phyloP scores from a whole-genome alignment of 2,113 vertebrate species.

The Rousettus leschenaultii region DNA sequence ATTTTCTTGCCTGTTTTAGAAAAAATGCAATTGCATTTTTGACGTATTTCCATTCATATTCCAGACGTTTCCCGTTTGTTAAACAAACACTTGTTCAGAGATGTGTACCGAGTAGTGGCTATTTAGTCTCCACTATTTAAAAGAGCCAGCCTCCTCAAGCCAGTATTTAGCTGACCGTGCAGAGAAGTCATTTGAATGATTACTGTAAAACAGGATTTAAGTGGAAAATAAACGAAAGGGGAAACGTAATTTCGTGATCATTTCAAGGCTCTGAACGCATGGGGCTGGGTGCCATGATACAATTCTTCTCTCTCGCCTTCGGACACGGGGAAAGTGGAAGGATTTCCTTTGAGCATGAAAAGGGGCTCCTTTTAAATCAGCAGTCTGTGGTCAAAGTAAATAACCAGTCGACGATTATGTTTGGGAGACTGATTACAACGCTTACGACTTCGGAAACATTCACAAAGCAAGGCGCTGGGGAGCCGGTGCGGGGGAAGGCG shows the following conservation, averaged over 20 bases:
- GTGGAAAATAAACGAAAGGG: slow-evolving; percentile 48
- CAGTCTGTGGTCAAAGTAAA: slow-evolving; percentile 51
- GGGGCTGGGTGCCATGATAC: neutral
- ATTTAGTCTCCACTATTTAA: slow-evolving; percentile 33
- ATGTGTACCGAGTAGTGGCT: slow-evolving; percentile 16
- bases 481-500: neutral
- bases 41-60: slow-evolving; percentile 15
- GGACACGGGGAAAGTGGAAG: slow-evolving; percentile 4
- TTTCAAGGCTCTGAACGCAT: slow-evolving; percentile 29
- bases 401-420: neutral
- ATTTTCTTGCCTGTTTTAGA: slow-evolving; percentile 7
- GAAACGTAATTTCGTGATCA: slow-evolving; percentile 57
- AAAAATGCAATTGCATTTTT: neutral
- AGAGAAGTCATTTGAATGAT: slow-evolving; percentile 67
- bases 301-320: slow-evolving; percentile 44
- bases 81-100: slow-evolving; percentile 45
- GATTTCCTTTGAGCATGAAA: slow-evolving; percentile 36
- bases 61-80: neutral
- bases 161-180: slow-evolving; percentile 27
- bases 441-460: neutral
- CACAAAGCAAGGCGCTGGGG: neutral
- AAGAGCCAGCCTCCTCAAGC: slow-evolving; percentile 17
- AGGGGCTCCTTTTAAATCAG: slow-evolving; percentile 38
- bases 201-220: slow-evolving; percentile 70
- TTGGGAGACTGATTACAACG: slow-evolving; percentile 27